Evolutionary conservation across 1,140 invertebrate genomes (phyloP), one percentile per base, ranked within the genome.

Genomic region (Magallana angulata): DNA sequence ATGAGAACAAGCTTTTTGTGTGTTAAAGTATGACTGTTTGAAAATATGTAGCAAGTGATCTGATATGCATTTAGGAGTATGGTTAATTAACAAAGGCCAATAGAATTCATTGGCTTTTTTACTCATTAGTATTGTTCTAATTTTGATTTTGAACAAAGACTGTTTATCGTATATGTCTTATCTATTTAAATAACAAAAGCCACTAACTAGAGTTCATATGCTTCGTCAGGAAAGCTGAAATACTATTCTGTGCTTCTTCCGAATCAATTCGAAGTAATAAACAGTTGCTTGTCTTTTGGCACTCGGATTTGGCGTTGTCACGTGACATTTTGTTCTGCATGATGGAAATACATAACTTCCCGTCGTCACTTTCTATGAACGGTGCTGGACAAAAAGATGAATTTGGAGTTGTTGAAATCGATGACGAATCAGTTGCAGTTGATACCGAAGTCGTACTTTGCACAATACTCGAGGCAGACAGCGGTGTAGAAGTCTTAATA

Each of bases 271-370:
- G 14, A 8, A 76, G 24, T 76, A 76, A 76, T 12, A 12, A 30
- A 24, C 68, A 30, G 24, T 76, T 9, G 7, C 24, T 36, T 24
- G 68, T 76, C 24, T 18, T 76, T 76, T 24, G 9, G 68, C 68
- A 76, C 24, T 76, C 30, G 3, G 18, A 30, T 76, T 76, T 76
- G 24, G 68, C 68, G 12, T 76, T 9, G 68, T 76, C 68, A 30
- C 68, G 68, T 76, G 68, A 76, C 68, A 76, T 76, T 76, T 36
- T 36, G 18, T 18, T 76, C 24, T 76, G 68, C 7, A 36, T 30
- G 12, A 76, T 18, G 12, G 68, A 76, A 76, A 76, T 76, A 36
- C 68, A 76, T 1, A 76, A 76, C 8, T 76, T 76, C 18, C 36
- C 36, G 24, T 76, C 14, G 7, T 76, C 68, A 56, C 81, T 58